Evolutionary conservation across 2,888 invertebrate genomes (phyloP).

Genomic region (Oxyteleia sp.): DNA sequence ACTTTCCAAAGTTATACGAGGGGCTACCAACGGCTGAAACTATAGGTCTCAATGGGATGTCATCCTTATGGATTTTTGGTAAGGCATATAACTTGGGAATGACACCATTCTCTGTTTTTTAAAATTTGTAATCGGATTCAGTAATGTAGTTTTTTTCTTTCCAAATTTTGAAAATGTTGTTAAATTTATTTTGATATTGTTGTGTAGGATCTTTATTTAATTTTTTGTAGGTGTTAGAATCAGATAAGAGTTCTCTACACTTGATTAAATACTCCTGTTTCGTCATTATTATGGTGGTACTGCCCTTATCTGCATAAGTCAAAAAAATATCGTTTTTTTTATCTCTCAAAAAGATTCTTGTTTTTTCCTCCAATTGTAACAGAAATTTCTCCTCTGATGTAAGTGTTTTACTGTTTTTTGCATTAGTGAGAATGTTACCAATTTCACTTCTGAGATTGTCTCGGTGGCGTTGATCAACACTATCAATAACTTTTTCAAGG

Average conservation of each 20-base stretch:
- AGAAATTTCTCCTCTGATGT: background rate
- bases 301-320: background rate
- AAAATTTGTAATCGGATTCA: background rate
- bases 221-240: background rate
- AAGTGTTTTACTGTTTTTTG: background rate
- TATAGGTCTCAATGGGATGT: background rate
- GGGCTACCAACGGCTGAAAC: background rate
- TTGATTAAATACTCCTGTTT: background rate
- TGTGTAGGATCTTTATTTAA: background rate
- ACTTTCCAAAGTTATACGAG: background rate
- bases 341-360: background rate
- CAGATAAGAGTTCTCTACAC: background rate
- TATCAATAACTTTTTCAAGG: conserved; percentile 3
- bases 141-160: background rate
- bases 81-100: background rate
- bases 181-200: conserved; percentile 3
- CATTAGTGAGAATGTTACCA: background rate
- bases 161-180: background rate
- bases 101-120: background rate
- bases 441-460: conserved; percentile 2
- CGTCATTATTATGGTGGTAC: background rate
- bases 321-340: background rate
- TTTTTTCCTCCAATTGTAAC: background rate
- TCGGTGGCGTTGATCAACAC: background rate
- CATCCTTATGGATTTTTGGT: background rate